Percentiles rank a stretch among this genome's conserved stretches.
These are phyloP conservation scores for Marmota flaviventris DNA, from an alignment of 2,113 vertebrate species.

Conservation along the genomic window DNA sequence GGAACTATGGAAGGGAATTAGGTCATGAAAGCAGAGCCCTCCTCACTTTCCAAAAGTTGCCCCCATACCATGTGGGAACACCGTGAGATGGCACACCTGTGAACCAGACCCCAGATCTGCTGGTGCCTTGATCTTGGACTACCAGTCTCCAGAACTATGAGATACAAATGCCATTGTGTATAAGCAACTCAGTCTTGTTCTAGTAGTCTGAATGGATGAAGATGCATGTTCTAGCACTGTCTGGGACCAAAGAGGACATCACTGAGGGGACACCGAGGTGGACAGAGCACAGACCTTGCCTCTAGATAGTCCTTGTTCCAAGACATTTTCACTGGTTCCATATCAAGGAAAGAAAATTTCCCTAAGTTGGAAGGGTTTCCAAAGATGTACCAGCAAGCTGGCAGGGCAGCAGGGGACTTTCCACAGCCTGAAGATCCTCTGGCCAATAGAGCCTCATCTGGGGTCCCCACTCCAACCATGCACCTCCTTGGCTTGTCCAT, in stretches of 20 bases:
- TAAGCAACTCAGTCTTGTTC: neutral
- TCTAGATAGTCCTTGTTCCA: rapidly evolving
- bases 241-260: neutral
- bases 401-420: rapidly evolving
- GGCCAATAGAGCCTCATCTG: neutral
- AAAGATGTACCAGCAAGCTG: neutral
- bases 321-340: neutral
- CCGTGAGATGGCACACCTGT: neutral
- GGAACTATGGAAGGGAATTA: neutral
- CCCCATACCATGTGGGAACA: neutral
- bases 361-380: neutral
- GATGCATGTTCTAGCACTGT: neutral
- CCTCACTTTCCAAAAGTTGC: neutral
- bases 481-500: rapidly evolving
- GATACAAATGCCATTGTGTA: too few relatives aligned
- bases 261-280: neutral
- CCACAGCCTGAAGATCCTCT: neutral
- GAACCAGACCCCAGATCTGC: neutral
- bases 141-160: neutral
- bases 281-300: neutral
- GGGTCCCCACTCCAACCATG: neutral
- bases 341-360: neutral
- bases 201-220: too few relatives aligned
- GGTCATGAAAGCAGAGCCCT: neutral
- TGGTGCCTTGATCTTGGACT: neutral